Conservation (phyloP, 2,797 vertebrate genomes). For the Chelon labrosus region DNA sequence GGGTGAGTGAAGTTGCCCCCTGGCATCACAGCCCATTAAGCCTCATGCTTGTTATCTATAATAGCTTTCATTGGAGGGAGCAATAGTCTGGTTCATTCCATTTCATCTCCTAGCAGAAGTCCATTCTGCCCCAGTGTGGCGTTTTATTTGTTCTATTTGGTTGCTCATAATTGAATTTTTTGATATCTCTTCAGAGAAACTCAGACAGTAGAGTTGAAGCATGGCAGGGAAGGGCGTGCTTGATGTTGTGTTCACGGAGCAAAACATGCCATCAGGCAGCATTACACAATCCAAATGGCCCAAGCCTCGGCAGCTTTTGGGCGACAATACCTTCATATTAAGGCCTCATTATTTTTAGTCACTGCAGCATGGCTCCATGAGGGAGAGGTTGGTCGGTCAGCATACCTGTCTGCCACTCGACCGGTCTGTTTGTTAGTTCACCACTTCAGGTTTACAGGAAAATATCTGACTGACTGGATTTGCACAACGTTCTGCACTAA, state of each 20-base stretch:
- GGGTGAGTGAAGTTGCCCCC: constrained; percentile 56
- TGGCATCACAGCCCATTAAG: constrained; percentile 68
- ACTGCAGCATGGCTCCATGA: background rate
- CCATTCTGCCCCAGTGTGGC: constrained; percentile 38
- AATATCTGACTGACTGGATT: background rate
- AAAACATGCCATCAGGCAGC: constrained; percentile 26
- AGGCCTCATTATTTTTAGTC: constrained; percentile 1
- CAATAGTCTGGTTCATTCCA: constrained; percentile 62
- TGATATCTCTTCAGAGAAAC: constrained; percentile 39
- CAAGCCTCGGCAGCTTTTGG: constrained; percentile 1
- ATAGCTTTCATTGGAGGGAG: constrained; percentile 68
- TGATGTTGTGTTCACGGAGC: constrained; percentile 24
- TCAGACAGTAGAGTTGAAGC: constrained; percentile 7
- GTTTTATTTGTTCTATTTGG: constrained; percentile 71
- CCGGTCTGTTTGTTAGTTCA: background rate
- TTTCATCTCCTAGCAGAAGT: constrained; percentile 66
- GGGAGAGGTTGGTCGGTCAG: background rate
- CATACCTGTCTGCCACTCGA: too few relatives aligned
- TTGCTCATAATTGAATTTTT: constrained; percentile 74
- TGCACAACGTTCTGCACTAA: background rate
- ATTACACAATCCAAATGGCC: constrained; percentile 11
- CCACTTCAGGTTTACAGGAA: background rate
- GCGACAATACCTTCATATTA: background rate
- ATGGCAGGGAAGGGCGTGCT: background rate
- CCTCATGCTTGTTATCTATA: constrained; percentile 74